Evolutionary conservation across 1,140 invertebrate species (phyloP).

Genomic region (Holcopasites calliopsidis): DNA sequence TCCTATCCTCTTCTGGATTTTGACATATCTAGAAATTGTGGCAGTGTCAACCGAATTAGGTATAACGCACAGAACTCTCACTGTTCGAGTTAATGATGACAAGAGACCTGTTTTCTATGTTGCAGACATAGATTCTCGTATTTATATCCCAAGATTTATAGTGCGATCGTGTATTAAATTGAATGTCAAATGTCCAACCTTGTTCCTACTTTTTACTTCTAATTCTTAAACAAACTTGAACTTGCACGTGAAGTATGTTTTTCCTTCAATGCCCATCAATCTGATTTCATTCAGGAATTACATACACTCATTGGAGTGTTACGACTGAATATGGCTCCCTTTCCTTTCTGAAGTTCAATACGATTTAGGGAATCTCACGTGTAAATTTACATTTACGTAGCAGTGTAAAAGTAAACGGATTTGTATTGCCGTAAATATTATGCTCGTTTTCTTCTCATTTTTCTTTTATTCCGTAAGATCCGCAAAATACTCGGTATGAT

Average conservation of each 20-base stretch:
- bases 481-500: no score
- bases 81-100: neutral
- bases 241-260: neutral
- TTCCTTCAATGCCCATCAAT: no score
- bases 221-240: no score
- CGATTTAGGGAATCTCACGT: neutral
- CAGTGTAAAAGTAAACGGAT: neutral
- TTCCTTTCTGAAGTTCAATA: neutral
- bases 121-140: neutral
- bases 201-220: neutral
- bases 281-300: neutral
- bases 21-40: constrained; percentile 7
- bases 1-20: constrained; percentile 54
- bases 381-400: neutral
- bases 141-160: neutral
- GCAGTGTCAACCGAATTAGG: constrained; percentile 11
- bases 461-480: neutral
- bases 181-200: neutral
- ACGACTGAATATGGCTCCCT: neutral
- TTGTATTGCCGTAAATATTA: neutral
- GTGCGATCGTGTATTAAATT: neutral
- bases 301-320: neutral
- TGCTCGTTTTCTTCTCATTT: neutral
- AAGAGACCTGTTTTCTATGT: neutral
- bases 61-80: neutral